Evolutionary conservation across 2,797 vertebrate species (phyloP).

Genomic region (Helarctos malayanus): DNA sequence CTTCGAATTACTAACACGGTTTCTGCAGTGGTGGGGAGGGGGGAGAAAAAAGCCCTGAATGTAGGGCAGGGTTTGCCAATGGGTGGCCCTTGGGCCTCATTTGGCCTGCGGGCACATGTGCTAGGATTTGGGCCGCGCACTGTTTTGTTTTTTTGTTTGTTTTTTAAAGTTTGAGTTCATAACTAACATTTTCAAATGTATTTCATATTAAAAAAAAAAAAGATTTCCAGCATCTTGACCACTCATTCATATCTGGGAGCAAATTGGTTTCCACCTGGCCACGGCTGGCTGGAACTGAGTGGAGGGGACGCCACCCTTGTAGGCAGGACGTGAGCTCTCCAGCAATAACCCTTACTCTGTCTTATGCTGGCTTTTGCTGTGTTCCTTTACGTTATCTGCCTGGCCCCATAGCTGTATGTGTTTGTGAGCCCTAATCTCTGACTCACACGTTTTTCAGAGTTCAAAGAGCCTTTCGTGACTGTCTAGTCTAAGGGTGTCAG

Average conservation of each 20-base stretch:
- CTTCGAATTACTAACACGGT: fast-evolving
- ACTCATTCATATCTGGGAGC: not conserved
- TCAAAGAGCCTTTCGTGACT: not conserved
- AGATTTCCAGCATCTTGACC: not conserved
- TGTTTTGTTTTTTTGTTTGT: not conserved
- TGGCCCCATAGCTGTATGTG: no score
- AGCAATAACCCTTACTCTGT: not conserved
- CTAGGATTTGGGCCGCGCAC: fast-evolving
- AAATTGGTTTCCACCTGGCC: not conserved
- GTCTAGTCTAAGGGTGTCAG: not conserved
- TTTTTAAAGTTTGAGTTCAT: not conserved
- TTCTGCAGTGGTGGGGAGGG: not conserved
- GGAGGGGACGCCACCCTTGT: not conserved
- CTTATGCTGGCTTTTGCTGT: not conserved
- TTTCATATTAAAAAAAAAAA: not conserved
- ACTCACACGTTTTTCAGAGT: not conserved
- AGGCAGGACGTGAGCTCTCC: fast-evolving
- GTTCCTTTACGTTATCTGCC: not conserved
- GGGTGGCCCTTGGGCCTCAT: not conserved
- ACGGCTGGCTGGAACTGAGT: fast-evolving
- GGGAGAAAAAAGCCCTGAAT: not conserved
- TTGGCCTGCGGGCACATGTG: not conserved
- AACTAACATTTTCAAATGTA: not conserved
- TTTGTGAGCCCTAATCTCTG: not conserved
- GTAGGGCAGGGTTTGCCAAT: not conserved